These are phyloP conservation scores for Chinchilla lanigera DNA, from an alignment of 2,113 vertebrate genomes.

Conservation along the genomic window DNA sequence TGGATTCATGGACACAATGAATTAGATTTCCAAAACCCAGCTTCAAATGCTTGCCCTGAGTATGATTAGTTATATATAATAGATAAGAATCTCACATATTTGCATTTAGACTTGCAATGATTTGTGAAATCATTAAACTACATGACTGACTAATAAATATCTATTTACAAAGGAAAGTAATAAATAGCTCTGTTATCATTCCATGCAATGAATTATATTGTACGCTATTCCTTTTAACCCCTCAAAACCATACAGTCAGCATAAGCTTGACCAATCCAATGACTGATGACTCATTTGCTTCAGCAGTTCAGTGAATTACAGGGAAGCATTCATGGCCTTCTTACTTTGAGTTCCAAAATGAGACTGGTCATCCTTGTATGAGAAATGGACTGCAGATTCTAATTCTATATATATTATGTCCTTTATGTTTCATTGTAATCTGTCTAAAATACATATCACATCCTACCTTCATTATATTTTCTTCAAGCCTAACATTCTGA, in stretches of 20 bases:
- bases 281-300: not conserved
- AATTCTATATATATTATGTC: not conserved
- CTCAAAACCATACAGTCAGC: not conserved
- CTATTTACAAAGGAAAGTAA: not conserved
- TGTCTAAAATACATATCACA: not conserved
- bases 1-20: not conserved
- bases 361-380: not conserved
- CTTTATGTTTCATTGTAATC: not conserved
- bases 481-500: not conserved
- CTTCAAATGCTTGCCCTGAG: not conserved
- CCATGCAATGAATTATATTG: not conserved
- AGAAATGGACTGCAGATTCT: not conserved
- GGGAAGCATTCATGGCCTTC: not conserved
- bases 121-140: constrained; percentile 4
- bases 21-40: constrained; percentile 7
- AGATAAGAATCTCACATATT: not conserved
- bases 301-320: not conserved
- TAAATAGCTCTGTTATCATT: not conserved
- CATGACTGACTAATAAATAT: not conserved
- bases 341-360: not conserved
- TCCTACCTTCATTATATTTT: not conserved
- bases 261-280: not conserved
- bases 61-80: not conserved
- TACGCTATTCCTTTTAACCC: not conserved
- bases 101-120: not conserved